A percentile compares a stretch with the other conserved stretches of the same genome.
Conservation (phyloP, 1,140 invertebrate genomes). For the Heliothis subflexa region DNA sequence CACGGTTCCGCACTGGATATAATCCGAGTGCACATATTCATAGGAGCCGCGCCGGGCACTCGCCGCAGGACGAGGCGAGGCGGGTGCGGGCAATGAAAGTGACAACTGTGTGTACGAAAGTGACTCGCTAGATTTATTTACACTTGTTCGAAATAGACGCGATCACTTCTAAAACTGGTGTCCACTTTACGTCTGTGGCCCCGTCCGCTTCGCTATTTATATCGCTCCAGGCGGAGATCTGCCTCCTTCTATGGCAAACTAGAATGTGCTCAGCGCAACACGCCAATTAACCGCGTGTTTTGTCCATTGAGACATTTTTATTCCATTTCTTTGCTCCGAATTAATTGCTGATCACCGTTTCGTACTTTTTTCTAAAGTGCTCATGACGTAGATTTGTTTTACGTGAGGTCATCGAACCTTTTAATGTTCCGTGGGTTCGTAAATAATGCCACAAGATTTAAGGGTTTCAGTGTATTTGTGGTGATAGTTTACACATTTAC, state of each 20-base stretch:
- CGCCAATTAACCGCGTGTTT: constrained; percentile 71
- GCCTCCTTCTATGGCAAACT: constrained; percentile 78
- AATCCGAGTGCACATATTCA: constrained; percentile 19
- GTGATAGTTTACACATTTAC: constrained; percentile 57
- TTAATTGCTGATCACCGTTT: constrained; percentile 56
- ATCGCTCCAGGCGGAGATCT: constrained; percentile 71
- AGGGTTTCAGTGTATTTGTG: constrained; percentile 52
- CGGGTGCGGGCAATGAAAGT: constrained; percentile 76
- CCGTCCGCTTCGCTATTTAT: constrained; percentile 77
- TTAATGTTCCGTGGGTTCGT: constrained; percentile 64
- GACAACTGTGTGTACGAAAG: constrained; percentile 79
- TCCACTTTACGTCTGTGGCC: constrained; percentile 76
- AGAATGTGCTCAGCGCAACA: constrained; percentile 65
- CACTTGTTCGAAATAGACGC: constrained; percentile 82
- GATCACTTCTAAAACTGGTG: constrained; percentile 81
- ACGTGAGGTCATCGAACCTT: constrained; percentile 68
- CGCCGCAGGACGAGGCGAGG: constrained; percentile 62
- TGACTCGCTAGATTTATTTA: constrained; percentile 83
- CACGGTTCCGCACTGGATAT: not conserved
- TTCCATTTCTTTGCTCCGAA: constrained; percentile 67
- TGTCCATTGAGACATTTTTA: constrained; percentile 70
- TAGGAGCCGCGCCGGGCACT: constrained; percentile 1
- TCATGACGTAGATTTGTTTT: constrained; percentile 54
- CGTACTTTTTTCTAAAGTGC: constrained; percentile 53
- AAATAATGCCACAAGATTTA: constrained; percentile 62